Conservation (phyloP, 2,797 vertebrate species). For the Ispidina lecontei region DNA sequence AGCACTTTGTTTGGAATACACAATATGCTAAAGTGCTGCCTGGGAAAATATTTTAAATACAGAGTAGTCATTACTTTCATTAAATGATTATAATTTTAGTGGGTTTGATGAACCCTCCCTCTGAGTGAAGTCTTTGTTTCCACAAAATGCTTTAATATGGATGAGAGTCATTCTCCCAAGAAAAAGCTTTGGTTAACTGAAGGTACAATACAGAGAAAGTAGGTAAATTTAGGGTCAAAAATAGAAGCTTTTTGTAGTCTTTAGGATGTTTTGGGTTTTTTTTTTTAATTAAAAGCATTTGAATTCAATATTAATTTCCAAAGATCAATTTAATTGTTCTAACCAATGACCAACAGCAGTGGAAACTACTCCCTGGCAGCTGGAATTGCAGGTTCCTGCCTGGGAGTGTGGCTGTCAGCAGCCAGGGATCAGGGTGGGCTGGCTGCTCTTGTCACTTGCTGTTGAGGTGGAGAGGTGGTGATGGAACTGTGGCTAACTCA, state of each 20-base stretch:
- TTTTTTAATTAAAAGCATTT: background rate
- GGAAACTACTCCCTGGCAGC: background rate
- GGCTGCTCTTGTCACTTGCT: background rate
- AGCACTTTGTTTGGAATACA: constrained; percentile 59
- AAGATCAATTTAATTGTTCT: background rate
- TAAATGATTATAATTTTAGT: constrained; percentile 65
- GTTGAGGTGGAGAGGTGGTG: background rate
- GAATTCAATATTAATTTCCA: background rate
- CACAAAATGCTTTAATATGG: constrained; percentile 43
- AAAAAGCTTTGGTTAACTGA: background rate
- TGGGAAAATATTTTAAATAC: constrained; percentile 64
- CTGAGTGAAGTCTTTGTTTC: constrained; percentile 57
- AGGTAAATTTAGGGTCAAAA: background rate
- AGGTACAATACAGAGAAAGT: background rate
- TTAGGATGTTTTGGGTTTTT: background rate
- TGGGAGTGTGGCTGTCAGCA: background rate
- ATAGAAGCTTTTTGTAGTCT: background rate
- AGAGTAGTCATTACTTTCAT: constrained; percentile 60
- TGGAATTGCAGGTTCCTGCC: background rate
- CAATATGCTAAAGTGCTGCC: constrained; percentile 49
- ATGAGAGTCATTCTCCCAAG: constrained; percentile 42
- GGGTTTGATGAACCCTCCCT: constrained; percentile 31
- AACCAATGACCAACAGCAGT: background rate
- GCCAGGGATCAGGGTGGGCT: background rate
- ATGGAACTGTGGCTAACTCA: too few relatives aligned